Conservation (phyloP, 2,888 invertebrate genomes). For the Caenorhabditis angaria region DNA sequence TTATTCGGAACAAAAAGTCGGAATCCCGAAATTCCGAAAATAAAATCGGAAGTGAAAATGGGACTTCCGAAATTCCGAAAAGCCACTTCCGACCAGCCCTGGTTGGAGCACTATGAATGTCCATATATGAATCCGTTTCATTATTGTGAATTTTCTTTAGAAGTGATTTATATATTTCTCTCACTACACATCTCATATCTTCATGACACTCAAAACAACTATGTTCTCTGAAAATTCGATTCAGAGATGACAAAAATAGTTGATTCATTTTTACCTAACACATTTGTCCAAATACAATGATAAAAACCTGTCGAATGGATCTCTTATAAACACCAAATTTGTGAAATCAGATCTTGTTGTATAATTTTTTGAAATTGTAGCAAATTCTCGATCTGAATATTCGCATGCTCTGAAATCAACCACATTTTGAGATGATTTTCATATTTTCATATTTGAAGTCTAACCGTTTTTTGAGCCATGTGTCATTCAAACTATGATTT, state of each 20-base stretch:
- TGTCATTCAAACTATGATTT: slow-evolving; percentile 12
- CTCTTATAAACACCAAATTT: slow-evolving; percentile 16
- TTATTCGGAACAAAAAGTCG: too few relatives aligned
- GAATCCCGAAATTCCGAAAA: too few relatives aligned
- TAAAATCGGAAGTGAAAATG: too few relatives aligned
- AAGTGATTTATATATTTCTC: slow-evolving; percentile 9
- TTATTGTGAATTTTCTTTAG: background rate
- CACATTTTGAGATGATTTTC: too few relatives aligned
- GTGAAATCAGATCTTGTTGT: background rate
- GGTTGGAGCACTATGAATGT: background rate
- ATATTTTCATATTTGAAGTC: background rate
- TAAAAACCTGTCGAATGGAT: slow-evolving; percentile 21
- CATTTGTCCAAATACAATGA: slow-evolving; percentile 22
- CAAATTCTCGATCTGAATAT: background rate
- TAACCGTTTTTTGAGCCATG: slow-evolving; percentile 13
- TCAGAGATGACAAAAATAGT: background rate
- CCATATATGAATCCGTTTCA: background rate
- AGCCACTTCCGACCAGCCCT: too few relatives aligned
- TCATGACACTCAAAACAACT: slow-evolving; percentile 14
- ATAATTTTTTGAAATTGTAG: background rate
- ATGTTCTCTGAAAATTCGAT: slow-evolving; percentile 5
- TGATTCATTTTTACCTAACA: slow-evolving; percentile 1
- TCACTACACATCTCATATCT: slow-evolving; percentile 15
- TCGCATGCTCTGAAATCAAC: background rate
- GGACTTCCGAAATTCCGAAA: too few relatives aligned